These are phyloP conservation scores for Stomorhina lunata DNA, from an alignment of 2,888 invertebrate genomes.

Conservation along the genomic window DNA sequence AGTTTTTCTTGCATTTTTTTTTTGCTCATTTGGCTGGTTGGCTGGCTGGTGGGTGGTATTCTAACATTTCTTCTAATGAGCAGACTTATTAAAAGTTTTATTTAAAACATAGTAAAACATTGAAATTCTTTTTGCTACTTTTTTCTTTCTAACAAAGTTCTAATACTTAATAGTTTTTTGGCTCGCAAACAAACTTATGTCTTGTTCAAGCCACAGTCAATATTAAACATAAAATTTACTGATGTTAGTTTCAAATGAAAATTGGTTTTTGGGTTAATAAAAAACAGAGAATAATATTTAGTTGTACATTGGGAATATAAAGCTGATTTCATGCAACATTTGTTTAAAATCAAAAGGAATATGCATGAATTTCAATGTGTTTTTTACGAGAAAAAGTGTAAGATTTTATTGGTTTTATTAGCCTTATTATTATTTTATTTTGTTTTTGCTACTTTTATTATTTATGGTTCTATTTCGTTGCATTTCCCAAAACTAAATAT, in stretches of 20 bases:
- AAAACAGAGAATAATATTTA: background rate
- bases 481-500: slow-evolving; percentile 30
- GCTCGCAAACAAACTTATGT: background rate
- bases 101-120: slow-evolving; percentile 30
- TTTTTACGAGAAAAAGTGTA: background rate
- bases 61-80: slow-evolving; percentile 55
- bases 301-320: background rate
- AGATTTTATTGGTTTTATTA: slow-evolving; percentile 1
- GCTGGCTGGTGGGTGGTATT: slow-evolving; percentile 28
- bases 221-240: slow-evolving; percentile 7
- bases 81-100: slow-evolving; percentile 62
- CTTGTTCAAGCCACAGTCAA: background rate
- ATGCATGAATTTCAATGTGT: background rate
- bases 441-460: background rate
- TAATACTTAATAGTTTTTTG: background rate
- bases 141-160: no score
- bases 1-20: slow-evolving; percentile 22
- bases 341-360: slow-evolving; percentile 15
- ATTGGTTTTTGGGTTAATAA: slow-evolving; percentile 15
- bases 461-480: slow-evolving; percentile 36
- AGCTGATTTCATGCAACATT: slow-evolving; percentile 29
- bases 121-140: background rate
- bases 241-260: background rate
- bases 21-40: background rate
- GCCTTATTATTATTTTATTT: background rate